These are phyloP conservation scores for Drosophila paracracens DNA, from an alignment of 2,888 invertebrate species.

Conservation along the genomic window DNA sequence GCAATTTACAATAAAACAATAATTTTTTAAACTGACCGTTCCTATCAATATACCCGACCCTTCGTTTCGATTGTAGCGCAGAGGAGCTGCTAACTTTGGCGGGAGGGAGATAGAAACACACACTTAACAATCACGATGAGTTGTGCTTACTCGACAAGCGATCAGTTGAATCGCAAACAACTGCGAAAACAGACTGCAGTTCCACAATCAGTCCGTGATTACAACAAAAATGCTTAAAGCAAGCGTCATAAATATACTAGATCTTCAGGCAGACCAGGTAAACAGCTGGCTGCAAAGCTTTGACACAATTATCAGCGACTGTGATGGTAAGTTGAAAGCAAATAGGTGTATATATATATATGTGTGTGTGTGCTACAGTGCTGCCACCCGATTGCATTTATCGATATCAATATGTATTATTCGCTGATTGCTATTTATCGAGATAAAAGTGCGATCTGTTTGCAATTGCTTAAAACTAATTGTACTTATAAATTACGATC, in stretches of 20 bases:
- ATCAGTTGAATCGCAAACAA: constrained; percentile 29
- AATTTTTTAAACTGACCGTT: constrained; percentile 30
- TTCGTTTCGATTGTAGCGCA: constrained; percentile 35
- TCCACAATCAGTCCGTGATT: constrained; percentile 17
- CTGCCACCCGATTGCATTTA: constrained; percentile 21
- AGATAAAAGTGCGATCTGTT: background rate
- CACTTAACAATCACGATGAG: constrained; percentile 31
- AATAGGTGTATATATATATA: background rate
- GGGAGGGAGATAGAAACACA: constrained; percentile 27
- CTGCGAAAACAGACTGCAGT: constrained; percentile 22
- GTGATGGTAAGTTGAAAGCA: constrained; percentile 89
- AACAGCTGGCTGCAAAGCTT: constrained; percentile 89
- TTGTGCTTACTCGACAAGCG: constrained; percentile 22
- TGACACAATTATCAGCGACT: constrained; percentile 93
- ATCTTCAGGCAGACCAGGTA: constrained; percentile 87
- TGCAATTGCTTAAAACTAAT: background rate
- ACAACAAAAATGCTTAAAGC: constrained; percentile 79
- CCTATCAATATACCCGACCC: constrained; percentile 24
- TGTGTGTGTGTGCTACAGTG: constrained; percentile 5
- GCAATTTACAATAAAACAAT: constrained; percentile 63
- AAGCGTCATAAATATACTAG: constrained; percentile 86
- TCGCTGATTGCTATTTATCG: background rate
- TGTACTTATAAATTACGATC: background rate
- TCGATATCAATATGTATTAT: constrained; percentile 12
- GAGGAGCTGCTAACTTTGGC: background rate